Percentiles rank a stretch among this genome's conserved stretches.
Evolutionary conservation across 2,113 vertebrate genomes (phyloP).

Genomic region (Hipposideros armiger): DNA sequence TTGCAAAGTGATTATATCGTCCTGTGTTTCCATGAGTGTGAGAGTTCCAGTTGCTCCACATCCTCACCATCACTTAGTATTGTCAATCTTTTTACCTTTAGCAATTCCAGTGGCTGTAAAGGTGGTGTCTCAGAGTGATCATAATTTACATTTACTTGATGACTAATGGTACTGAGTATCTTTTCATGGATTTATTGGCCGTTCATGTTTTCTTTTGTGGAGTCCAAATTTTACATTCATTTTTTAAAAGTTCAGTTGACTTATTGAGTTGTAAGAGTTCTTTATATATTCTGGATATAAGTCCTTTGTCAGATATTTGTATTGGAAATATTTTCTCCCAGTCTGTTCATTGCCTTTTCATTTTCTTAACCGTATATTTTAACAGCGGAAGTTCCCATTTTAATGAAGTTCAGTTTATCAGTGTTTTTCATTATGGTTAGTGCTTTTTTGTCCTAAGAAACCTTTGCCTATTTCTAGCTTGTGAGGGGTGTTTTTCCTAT

Average conservation of each 20-base stretch:
- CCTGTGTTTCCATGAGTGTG: background rate
- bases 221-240: background rate
- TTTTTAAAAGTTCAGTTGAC: background rate
- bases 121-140: background rate
- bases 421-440: background rate
- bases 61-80: background rate
- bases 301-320: background rate
- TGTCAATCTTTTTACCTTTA: background rate
- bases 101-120: background rate
- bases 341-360: background rate
- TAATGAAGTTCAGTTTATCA: background rate
- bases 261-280: background rate
- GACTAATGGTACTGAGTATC: background rate
- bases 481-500: background rate
- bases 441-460: conserved; percentile 4
- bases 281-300: background rate
- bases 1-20: background rate
- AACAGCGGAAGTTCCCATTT: background rate
- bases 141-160: background rate
- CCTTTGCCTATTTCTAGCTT: background rate
- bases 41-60: background rate
- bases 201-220: background rate
- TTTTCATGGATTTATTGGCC: background rate
- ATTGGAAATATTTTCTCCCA: background rate
- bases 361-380: background rate